Base-by-base conservation (phyloP, 2,113 vertebrate species). In the Podarcis raffonei region DNA sequence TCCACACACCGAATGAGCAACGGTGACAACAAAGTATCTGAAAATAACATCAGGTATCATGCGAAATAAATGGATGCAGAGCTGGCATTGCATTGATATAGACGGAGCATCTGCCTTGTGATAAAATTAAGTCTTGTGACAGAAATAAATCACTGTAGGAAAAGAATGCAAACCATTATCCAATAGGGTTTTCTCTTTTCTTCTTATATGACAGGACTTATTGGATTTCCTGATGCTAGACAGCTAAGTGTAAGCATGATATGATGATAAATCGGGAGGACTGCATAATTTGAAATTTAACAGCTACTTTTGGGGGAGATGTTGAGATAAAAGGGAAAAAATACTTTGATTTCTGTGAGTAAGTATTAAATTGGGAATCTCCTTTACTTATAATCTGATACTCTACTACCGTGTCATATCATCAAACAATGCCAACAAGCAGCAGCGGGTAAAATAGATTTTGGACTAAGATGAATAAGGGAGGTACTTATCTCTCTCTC, bases 51-150 rank as follows among this genome's bases (percentile, higher is more conserved):
- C 94, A 96, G 95, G 95, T 96, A 95, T 90, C 93, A 93, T 93
- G 94, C 92, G 94, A 96, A 97, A 97, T 94, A 94, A 95, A 96
- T 94, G 95, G 95, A 95, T 92, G 94, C 92, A 92, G 92, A 92
- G 91, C 95, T 87, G 65, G 90, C 88, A 92, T 87, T 89, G 93
- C 91, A 93, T 85, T 93, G 96, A 97, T 97, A 96, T 86, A 95
- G 95, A 96, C 94, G 93, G 90, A 96, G 94, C 96, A 97, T 97
- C 94, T 97, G 96, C 96, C 95, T 96, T 91, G 30, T 95, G 96
- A 96, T 97, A 97, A 97, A 97, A 97, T 97, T 97, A 97, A 97
- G 96, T 95, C 95, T 96, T 97, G 95, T 96, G 97, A 97, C 95
- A 95, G 95, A 97, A 96, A 97, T 97, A 97, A 97, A 97, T 97